Conservation (phyloP, 1,140 invertebrate genomes). For the Drosophila sucinea region DNA sequence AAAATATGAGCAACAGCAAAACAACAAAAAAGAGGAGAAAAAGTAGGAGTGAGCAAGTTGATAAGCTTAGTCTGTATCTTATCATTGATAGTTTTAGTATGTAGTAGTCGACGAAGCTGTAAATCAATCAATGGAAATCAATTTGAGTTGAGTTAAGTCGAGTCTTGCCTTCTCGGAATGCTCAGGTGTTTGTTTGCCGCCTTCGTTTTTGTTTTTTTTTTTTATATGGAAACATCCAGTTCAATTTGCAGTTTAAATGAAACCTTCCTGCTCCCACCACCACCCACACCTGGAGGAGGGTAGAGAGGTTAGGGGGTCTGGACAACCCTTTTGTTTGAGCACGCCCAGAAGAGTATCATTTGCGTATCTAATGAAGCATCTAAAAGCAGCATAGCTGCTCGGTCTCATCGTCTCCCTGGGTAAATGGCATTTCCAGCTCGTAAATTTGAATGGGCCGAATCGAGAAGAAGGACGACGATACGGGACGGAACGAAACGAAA, state of each 20-base stretch:
- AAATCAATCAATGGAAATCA: constrained; percentile 8
- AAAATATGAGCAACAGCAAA: too few species aligned
- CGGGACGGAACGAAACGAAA: not conserved
- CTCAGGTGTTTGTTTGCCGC: not conserved
- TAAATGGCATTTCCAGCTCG: constrained; percentile 61
- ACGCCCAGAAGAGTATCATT: constrained; percentile 43
- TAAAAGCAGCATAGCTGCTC: constrained; percentile 43
- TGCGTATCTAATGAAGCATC: constrained; percentile 67
- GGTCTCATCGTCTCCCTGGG: constrained; percentile 1
- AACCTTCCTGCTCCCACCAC: not conserved
- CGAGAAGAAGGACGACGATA: constrained; percentile 5
- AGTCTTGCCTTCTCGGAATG: not conserved
- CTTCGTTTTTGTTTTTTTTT: not conserved
- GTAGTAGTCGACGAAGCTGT: not conserved
- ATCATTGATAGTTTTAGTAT: not conserved
- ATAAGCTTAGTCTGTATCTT: constrained; percentile 6
- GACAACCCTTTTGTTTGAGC: constrained; percentile 36
- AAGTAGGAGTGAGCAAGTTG: not conserved
- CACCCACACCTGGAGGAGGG: not conserved
- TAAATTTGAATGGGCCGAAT: constrained; percentile 57
- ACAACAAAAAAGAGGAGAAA: not conserved
- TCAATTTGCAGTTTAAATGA: constrained; percentile 11
- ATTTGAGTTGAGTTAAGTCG: not conserved
- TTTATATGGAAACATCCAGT: not conserved
- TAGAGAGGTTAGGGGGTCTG: not conserved